Percentiles rank a stretch among this genome's conserved stretches.
These are phyloP conservation scores for Tholera decimalis DNA, from an alignment of 2,888 invertebrate species.

Conservation along the genomic window DNA sequence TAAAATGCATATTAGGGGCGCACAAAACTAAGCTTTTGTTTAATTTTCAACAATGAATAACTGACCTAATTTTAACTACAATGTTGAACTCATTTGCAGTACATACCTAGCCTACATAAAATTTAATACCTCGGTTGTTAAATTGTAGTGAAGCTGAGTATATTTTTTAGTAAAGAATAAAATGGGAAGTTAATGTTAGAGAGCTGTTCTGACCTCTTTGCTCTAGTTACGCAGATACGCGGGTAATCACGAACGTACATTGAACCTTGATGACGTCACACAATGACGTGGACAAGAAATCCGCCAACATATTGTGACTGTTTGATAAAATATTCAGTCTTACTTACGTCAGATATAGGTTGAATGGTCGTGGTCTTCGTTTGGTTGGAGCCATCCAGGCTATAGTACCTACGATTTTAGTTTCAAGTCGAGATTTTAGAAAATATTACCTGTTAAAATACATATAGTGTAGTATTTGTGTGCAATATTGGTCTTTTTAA, in stretches of 20 bases:
- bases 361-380: slow-evolving; percentile 7
- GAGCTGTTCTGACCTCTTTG: slow-evolving; percentile 33
- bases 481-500: neutral
- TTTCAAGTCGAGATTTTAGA: neutral
- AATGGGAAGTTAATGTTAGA: slow-evolving; percentile 31
- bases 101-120: slow-evolving; percentile 20
- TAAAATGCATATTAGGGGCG: slow-evolving; percentile 37
- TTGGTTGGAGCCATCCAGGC: neutral
- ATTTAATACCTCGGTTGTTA: slow-evolving; percentile 11
- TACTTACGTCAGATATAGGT: neutral
- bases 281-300: slow-evolving; percentile 39
- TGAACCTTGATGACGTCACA: slow-evolving; percentile 54
- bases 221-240: slow-evolving; percentile 44
- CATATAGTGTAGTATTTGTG: neutral
- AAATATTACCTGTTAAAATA: neutral
- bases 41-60: slow-evolving; percentile 30
- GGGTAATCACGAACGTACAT: slow-evolving; percentile 49
- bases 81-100: slow-evolving; percentile 20
- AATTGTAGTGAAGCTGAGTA: slow-evolving; percentile 17
- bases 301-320: slow-evolving; percentile 26
- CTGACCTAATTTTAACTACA: slow-evolving; percentile 46
- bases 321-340: slow-evolving; percentile 28
- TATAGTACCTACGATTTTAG: neutral
- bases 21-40: slow-evolving; percentile 39
- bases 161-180: slow-evolving; percentile 34